phyloP scores from a whole-genome alignment of 2,888 invertebrate genomes.

The Strigamia maritima region DNA sequence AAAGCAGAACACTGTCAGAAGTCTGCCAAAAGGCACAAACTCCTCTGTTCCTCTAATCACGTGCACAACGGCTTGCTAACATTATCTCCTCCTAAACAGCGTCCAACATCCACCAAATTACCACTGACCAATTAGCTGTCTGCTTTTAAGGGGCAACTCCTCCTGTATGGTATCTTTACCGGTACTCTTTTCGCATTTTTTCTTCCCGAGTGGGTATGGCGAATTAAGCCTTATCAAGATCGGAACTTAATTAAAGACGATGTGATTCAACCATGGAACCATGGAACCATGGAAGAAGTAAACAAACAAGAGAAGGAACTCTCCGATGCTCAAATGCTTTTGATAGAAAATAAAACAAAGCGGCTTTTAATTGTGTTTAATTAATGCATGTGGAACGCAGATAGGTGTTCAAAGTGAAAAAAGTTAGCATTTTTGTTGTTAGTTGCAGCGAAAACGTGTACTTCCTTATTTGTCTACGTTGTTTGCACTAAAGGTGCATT shows the following conservation, averaged over 20 bases:
- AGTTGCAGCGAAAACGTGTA: no score
- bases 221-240: neutral
- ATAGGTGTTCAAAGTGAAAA: no score
- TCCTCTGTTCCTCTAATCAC: neutral
- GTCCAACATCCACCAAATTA: conserved; percentile 16
- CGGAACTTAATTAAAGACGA: neutral
- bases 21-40: conserved; percentile 15
- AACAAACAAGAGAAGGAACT: neutral
- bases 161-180: neutral
- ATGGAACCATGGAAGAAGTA: no score
- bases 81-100: conserved; percentile 15
- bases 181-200: neutral
- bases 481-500: no score
- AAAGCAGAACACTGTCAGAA: neutral
- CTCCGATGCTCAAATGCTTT: neutral
- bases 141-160: neutral
- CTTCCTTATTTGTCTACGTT: no score
- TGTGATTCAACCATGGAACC: neutral
- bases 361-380: neutral
- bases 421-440: no score
- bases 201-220: neutral
- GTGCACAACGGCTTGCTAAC: conserved; percentile 19
- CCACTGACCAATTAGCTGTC: conserved; percentile 20
- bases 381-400: neutral
- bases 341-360: neutral